Conservation (phyloP, 2,888 invertebrate genomes). For the Tinea pellionella region DNA sequence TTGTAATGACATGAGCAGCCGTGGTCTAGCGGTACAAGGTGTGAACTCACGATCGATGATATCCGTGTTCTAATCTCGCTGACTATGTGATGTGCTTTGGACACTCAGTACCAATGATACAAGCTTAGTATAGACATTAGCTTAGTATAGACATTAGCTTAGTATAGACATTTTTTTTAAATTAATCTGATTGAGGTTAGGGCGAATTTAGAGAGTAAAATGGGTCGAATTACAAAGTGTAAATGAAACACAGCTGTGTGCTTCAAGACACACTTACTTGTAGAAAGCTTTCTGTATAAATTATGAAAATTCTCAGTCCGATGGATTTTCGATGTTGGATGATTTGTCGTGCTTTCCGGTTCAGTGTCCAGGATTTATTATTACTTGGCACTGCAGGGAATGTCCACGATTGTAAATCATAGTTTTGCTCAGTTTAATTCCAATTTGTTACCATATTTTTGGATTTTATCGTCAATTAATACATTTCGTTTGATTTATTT, state of each 20-base stretch:
- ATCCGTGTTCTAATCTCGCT: no score
- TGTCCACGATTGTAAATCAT: constrained; percentile 7
- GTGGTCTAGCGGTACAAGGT: no score
- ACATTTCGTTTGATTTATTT: background rate
- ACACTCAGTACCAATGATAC: no score
- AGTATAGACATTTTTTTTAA: no score
- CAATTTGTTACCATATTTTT: constrained; percentile 6
- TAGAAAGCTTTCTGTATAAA: constrained; percentile 7
- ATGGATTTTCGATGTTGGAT: constrained; percentile 13
- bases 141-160: no score
- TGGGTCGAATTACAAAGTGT: background rate
- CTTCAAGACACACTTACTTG: background rate
- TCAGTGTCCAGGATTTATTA: constrained; percentile 1
- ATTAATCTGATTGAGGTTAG: no score
- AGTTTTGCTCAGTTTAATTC: constrained; percentile 4
- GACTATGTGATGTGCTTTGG: no score
- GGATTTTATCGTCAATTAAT: background rate
- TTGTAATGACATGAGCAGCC: no score
- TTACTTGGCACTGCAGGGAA: constrained; percentile 11
- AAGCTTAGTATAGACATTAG: no score
- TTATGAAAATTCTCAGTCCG: constrained; percentile 15
- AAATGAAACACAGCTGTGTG: background rate
- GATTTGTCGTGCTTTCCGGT: constrained; percentile 14
- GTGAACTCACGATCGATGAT: no score
- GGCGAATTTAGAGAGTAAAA: background rate